Base-by-base conservation (phyloP, 2,888 invertebrate genomes). In the Archips crataeganus region DNA sequence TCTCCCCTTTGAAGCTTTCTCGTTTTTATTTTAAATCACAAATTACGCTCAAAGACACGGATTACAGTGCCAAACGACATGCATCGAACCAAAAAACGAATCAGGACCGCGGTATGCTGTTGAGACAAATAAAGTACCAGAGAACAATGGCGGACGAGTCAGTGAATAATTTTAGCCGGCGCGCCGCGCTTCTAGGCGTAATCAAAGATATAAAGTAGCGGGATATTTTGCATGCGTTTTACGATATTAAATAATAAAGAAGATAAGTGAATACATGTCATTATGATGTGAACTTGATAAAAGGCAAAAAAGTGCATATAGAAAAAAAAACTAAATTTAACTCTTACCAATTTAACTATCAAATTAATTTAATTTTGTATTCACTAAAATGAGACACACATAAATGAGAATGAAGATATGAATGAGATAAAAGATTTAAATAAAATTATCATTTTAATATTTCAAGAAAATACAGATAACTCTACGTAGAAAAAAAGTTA, bases 161-260 rank as follows among this genome's bases (percentile, higher is more conserved):
- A 87, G 90, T 89, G 92, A 91, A 93, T 93, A 94, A 94, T 94
- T 93, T 94, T 93, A 94, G 93, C 91, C 84, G 86, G 83, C 82
- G 85, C 86, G 85, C 80, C 86, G 86, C 83, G 81, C 78, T 45
- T 63, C 72, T 73, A 73, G 68, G 63, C 84, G 83, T 82, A 80
- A 85, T 80, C 82, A 80, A 75, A 75, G 69, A 70, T 74, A 70
- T 70, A 74, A 74, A 75, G 64, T 45, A 45, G 45, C 79, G 79
- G 47, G 79, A 83, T 81, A 73, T 64, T 83, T 77, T 69, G 65
- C 49, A 49, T 39, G 45, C 39, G 57, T 15, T 36, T 39, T 15
- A 5, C 5, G n/a, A n/a, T 51, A 8, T 1, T n/a, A n/a, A 23
- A 23, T 23, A 23, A 23, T 23, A 23, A 23, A 23, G 23, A 23